Percentiles rank a stretch among this genome's conserved stretches.
Evolutionary conservation across 1,140 invertebrate species (phyloP).

Genomic region (Phortica variegata): DNA sequence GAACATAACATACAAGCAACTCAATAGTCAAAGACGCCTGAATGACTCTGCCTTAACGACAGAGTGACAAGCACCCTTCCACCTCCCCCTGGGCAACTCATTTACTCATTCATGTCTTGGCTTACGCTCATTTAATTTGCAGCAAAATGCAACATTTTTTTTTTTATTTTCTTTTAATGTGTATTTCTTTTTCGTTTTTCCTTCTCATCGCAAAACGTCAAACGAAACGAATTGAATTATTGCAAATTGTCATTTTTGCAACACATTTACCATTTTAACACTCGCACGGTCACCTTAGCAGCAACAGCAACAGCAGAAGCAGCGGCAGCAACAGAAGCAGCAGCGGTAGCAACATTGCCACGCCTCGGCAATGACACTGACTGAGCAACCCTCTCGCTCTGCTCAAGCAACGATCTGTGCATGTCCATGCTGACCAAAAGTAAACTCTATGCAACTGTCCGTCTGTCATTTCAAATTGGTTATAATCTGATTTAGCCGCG

Average conservation of each 20-base stretch:
- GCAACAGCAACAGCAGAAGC: too few relatives aligned
- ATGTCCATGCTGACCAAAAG: too few relatives aligned
- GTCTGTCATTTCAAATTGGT: neutral
- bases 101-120: neutral
- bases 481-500: neutral
- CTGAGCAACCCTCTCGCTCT: too few relatives aligned
- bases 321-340: too few relatives aligned
- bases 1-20: too few relatives aligned
- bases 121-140: neutral
- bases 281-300: too few relatives aligned
- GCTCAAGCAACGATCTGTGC: too few relatives aligned
- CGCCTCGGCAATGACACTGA: too few relatives aligned
- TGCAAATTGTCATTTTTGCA: conserved; percentile 29
- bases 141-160: neutral
- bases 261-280: conserved; percentile 16
- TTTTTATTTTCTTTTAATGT: neutral
- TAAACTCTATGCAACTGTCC: neutral
- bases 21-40: too few relatives aligned
- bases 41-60: too few relatives aligned
- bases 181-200: neutral
- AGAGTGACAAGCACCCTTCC: too few relatives aligned
- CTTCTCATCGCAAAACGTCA: neutral
- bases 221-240: conserved; percentile 21
- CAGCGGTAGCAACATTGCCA: too few relatives aligned
- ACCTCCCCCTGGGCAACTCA: conserved; percentile 8